phyloP scores from a whole-genome alignment of 2,797 vertebrate species.

The Natrix natrix region DNA sequence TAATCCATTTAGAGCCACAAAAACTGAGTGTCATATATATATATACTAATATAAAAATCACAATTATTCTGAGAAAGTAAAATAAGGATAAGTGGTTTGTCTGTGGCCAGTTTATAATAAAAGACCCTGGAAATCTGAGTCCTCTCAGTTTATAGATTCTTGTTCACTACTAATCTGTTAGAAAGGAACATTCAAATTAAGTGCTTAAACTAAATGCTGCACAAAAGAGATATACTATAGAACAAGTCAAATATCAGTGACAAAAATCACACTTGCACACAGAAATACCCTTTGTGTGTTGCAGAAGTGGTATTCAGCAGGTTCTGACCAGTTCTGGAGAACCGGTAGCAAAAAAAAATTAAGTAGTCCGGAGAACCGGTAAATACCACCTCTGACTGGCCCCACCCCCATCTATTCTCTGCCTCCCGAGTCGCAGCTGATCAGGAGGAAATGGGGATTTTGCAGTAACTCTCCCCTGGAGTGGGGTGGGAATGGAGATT shows the following conservation, averaged over 20 bases:
- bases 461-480: too few relatives aligned
- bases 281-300: not conserved
- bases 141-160: not conserved
- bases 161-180: not conserved
- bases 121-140: not conserved
- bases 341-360: too few relatives aligned
- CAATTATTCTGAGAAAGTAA: not conserved
- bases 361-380: too few relatives aligned
- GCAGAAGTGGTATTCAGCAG: too few relatives aligned
- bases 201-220: conserved; percentile 6
- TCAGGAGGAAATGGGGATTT: too few relatives aligned
- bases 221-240: not conserved
- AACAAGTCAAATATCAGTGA: not conserved
- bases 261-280: not conserved
- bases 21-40: not conserved
- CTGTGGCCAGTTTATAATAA: not conserved
- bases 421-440: too few relatives aligned
- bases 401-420: too few relatives aligned
- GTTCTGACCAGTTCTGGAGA: too few relatives aligned
- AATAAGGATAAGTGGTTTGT: not conserved
- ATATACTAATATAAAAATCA: not conserved
- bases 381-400: too few relatives aligned
- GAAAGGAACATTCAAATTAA: not conserved
- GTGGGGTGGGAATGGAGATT: too few relatives aligned
- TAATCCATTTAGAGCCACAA: not conserved